A percentile compares a stretch with the other conserved stretches of the same genome.
These are phyloP conservation scores for Trichosurus vulpecula DNA, from an alignment of 2,797 vertebrate genomes.

Conservation along the genomic window DNA sequence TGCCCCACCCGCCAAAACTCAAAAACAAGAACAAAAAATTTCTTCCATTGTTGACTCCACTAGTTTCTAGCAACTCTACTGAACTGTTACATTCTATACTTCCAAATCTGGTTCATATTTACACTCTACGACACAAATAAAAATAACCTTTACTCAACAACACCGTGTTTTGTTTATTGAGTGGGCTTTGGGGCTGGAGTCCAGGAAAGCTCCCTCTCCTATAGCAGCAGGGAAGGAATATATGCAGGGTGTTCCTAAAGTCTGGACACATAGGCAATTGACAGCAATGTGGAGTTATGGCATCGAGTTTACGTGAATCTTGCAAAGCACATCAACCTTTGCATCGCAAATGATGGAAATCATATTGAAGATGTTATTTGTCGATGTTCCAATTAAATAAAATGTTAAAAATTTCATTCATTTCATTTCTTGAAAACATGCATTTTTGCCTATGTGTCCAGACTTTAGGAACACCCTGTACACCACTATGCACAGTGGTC, in stretches of 20 bases:
- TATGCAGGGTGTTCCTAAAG: no score
- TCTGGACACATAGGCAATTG: no score
- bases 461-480: no score
- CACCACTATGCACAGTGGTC: neutral
- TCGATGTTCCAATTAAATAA: no score
- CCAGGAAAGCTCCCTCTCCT: neutral
- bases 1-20: slow-evolving; percentile 50
- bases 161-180: slow-evolving; percentile 42
- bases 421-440: no score
- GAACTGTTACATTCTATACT: slow-evolving; percentile 78
- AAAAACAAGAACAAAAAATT: slow-evolving; percentile 16
- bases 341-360: no score
- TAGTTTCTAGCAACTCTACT: slow-evolving; percentile 75
- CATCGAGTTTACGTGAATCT: no score
- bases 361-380: no score
- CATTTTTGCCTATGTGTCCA: no score
- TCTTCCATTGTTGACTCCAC: slow-evolving; percentile 68
- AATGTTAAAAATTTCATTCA: no score
- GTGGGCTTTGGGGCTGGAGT: neutral
- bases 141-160: slow-evolving; percentile 63
- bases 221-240: neutral
- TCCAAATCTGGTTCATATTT: slow-evolving; percentile 78
- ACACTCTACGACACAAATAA: slow-evolving; percentile 72
- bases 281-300: no score
- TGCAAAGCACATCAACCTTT: no score